These are phyloP conservation scores for Ashinkailepas kermadecensis DNA, from an alignment of 2,888 invertebrate species.

Conservation along the genomic window DNA sequence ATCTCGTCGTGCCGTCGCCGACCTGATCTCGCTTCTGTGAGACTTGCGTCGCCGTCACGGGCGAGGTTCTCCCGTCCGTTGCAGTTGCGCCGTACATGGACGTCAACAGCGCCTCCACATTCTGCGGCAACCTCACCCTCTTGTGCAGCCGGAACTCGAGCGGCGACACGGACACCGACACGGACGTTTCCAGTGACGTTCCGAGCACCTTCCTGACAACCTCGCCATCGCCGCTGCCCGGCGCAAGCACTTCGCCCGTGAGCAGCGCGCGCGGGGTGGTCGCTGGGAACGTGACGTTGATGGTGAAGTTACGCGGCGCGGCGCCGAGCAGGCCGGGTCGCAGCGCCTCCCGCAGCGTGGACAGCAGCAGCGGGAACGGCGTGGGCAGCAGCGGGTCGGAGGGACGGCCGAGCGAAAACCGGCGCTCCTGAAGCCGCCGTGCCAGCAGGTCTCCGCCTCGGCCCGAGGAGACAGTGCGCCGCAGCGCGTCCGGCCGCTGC, in stretches of 20 bases:
- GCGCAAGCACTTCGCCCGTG: too few relatives aligned
- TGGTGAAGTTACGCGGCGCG: not conserved
- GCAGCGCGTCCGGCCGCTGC: not conserved
- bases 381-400: not conserved
- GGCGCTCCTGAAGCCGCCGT: not conserved
- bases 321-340: not conserved
- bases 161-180: not conserved
- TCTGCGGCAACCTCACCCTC: not conserved
- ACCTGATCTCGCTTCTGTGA: too few relatives aligned
- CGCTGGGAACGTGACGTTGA: not conserved
- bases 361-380: constrained; percentile 12
- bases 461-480: not conserved
- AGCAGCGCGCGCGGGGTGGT: not conserved
- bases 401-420: not conserved
- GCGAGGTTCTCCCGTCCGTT: too few relatives aligned
- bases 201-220: not conserved
- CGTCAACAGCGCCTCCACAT: too few relatives aligned
- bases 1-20: too few relatives aligned
- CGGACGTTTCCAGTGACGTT: not conserved
- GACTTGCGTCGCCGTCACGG: too few relatives aligned
- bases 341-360: not conserved
- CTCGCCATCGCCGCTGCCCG: not conserved
- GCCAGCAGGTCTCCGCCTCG: not conserved
- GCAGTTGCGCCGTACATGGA: too few relatives aligned
- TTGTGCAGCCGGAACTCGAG: not conserved